A percentile compares a stretch with the other conserved stretches of the same genome.
Conservation (phyloP, 37 sponge, comb jelly and placozoan species). For the Halisarca cf. caerulea region DNA sequence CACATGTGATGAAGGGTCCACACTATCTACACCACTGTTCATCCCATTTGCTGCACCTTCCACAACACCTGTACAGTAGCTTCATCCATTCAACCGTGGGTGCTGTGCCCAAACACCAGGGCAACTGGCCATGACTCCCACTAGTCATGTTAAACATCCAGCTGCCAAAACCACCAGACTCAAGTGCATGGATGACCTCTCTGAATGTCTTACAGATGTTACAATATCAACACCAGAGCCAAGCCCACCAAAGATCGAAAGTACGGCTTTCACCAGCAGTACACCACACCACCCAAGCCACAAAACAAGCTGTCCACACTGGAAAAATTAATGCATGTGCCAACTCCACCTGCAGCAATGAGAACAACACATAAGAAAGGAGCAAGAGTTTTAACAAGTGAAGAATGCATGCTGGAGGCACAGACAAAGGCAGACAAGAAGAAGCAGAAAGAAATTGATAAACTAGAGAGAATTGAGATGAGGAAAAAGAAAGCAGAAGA, state of each 20-base stretch:
- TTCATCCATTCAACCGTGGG: background rate
- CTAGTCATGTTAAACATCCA: no score
- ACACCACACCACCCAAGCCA: no score
- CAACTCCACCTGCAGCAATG: conserved; percentile 16
- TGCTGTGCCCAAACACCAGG: no score
- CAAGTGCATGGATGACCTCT: no score
- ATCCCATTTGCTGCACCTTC: background rate
- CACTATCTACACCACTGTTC: background rate
- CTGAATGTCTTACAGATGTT: no score
- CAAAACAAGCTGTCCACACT: background rate
- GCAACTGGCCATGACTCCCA: no score
- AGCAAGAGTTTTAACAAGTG: conserved; percentile 18
- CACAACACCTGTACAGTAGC: background rate
- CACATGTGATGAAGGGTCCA: background rate
- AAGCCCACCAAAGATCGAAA: background rate
- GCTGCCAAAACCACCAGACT: no score
- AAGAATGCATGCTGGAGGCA: background rate
- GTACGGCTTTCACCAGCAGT: no score
- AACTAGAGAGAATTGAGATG: background rate
- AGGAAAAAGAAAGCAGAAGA: conserved; percentile 9
- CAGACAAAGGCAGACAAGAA: background rate
- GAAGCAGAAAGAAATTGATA: background rate
- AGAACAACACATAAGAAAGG: background rate
- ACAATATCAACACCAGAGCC: no score
- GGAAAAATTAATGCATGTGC: conserved; percentile 3